A percentile compares a stretch with the other conserved stretches of the same genome.
Conservation (phyloP, 2,888 invertebrate species). For the Melanotus villosus region DNA sequence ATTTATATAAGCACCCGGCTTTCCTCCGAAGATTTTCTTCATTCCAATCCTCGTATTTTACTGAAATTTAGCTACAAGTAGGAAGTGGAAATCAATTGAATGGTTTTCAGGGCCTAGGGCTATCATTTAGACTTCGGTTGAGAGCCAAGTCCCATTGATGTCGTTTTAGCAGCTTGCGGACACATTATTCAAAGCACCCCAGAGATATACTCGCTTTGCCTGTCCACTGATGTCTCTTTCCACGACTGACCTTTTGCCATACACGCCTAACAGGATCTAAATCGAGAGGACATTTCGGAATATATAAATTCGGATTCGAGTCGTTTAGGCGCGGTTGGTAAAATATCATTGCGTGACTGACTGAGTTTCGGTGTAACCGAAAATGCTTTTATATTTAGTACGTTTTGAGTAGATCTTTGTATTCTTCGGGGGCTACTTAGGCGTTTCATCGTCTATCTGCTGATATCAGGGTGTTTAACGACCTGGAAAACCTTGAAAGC, state of each 20-base stretch:
- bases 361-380: no score
- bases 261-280: conserved; percentile 13
- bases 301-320: not conserved
- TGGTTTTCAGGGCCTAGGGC: conserved; percentile 47
- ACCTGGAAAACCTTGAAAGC: conserved; percentile 37
- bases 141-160: conserved; percentile 49
- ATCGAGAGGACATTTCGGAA: conserved; percentile 2
- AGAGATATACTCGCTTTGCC: conserved; percentile 40
- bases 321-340: not conserved
- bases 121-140: conserved; percentile 54
- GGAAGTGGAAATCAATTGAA: conserved; percentile 50
- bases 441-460: conserved; percentile 29
- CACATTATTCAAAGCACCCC: conserved; percentile 52
- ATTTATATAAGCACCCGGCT: conserved; percentile 7
- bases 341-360: no score
- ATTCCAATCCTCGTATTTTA: conserved; percentile 18
- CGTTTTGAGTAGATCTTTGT: not conserved
- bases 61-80: conserved; percentile 34
- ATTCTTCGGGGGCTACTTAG: conserved; percentile 22
- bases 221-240: conserved; percentile 37
- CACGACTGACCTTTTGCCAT: conserved; percentile 37
- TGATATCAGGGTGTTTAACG: conserved; percentile 37
- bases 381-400: not conserved
- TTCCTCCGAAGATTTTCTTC: conserved; percentile 5
- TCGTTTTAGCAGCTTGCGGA: conserved; percentile 50